Percentiles rank a stretch among this genome's conserved stretches.
Conservation (phyloP, 2,888 invertebrate genomes). For the Perizoma affinitatum region DNA sequence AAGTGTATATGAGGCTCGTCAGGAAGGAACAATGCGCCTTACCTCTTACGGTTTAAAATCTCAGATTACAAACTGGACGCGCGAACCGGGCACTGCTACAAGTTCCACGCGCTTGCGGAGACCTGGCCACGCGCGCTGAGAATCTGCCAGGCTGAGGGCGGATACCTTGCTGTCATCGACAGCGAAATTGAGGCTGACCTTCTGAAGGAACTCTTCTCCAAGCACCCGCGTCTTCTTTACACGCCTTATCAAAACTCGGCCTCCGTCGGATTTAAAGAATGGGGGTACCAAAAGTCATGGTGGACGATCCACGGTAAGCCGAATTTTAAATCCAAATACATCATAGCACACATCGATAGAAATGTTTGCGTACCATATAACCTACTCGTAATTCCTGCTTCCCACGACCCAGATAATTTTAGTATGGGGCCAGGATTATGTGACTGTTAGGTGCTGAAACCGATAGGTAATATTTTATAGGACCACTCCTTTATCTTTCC, state of each 20-base stretch:
- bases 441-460: too few species aligned
- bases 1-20: too few species aligned
- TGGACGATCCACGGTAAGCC: slow-evolving; percentile 17
- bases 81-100: slow-evolving; percentile 15
- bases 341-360: too few species aligned
- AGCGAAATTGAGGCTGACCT: slow-evolving; percentile 2
- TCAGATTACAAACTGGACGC: slow-evolving; percentile 9
- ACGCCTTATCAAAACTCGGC: background rate
- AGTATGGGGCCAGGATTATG: too few species aligned
- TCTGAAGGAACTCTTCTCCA: slow-evolving; percentile 6
- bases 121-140: slow-evolving; percentile 2
- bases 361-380: too few species aligned
- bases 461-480: too few species aligned
- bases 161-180: slow-evolving; percentile 12
- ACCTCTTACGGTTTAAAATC: background rate
- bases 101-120: slow-evolving; percentile 6
- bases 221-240: background rate
- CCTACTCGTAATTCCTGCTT: too few species aligned
- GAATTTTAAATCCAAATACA: too few species aligned
- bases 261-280: slow-evolving; percentile 1
- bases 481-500: too few species aligned
- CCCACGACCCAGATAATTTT: too few species aligned
- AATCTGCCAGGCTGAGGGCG: slow-evolving; percentile 15
- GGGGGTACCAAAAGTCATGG: background rate
- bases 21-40: too few species aligned